These are phyloP conservation scores for Prietella phreatophila DNA, from an alignment of 2,113 vertebrate genomes.

Conservation along the genomic window DNA sequence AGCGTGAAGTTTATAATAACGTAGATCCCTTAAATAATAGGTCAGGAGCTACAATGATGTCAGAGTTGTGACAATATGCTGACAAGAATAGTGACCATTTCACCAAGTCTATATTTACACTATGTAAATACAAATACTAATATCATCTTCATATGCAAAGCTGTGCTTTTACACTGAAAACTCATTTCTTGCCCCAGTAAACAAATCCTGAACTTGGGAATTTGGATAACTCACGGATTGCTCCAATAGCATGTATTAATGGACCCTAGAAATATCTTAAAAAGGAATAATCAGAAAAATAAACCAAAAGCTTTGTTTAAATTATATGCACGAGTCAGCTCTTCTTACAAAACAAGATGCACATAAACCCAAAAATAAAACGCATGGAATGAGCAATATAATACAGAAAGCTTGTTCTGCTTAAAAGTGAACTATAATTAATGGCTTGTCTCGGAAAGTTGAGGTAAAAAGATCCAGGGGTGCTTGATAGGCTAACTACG, in stretches of 20 bases:
- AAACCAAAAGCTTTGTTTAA: background rate
- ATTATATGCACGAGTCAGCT: background rate
- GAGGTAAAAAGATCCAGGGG: slow-evolving; percentile 45
- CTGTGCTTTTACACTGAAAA: slow-evolving; percentile 19
- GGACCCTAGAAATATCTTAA: background rate
- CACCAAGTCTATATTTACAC: background rate
- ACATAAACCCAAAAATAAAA: background rate
- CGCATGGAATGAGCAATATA: slow-evolving; percentile 30
- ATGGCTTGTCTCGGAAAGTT: slow-evolving; percentile 30
- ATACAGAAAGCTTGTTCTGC: slow-evolving; percentile 5
- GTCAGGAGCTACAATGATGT: background rate
- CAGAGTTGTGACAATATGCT: slow-evolving; percentile 15
- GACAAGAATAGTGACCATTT: background rate
- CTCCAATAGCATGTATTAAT: slow-evolving; percentile 17
- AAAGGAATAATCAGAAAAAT: slow-evolving; percentile 3
- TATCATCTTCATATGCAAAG: background rate
- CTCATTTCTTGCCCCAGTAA: background rate
- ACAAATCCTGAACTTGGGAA: background rate
- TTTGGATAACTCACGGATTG: background rate
- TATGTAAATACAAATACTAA: background rate
- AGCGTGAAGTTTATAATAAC: background rate
- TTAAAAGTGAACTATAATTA: slow-evolving; percentile 1
- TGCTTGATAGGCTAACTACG: slow-evolving; percentile 10
- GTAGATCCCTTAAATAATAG: background rate
- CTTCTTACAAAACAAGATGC: background rate